A percentile compares a stretch with the other conserved stretches of the same genome.
Conservation (phyloP, 1,140 invertebrate species). For the Zaprionus lachaisei region DNA sequence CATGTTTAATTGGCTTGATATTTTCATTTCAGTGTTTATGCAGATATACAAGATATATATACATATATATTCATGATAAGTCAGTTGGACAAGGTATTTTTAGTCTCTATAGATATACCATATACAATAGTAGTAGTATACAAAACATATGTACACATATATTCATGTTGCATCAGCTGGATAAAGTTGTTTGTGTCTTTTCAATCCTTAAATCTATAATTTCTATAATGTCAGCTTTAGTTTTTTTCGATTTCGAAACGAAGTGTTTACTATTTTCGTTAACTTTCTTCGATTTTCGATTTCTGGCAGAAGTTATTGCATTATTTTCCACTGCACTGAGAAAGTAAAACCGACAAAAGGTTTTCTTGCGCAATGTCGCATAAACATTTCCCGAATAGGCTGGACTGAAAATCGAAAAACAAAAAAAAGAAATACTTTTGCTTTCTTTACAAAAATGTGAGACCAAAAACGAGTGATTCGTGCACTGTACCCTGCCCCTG, state of each 20-base stretch:
- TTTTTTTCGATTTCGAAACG: neutral
- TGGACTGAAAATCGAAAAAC: neutral
- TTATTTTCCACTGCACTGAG: conserved; percentile 3
- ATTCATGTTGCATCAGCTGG: neutral
- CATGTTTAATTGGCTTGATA: too few relatives aligned
- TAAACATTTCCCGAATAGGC: conserved; percentile 32
- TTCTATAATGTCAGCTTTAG: neutral
- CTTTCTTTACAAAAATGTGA: conserved; percentile 57
- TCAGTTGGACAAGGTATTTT: too few relatives aligned
- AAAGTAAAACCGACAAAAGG: conserved; percentile 32
- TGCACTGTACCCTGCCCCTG: conserved; percentile 1
- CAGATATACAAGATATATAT: too few relatives aligned
- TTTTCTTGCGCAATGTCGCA: conserved; percentile 45
- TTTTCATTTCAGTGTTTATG: neutral
- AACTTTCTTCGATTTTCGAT: conserved; percentile 2
- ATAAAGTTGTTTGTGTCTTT: too few relatives aligned
- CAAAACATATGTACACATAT: neutral
- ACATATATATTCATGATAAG: too few relatives aligned
- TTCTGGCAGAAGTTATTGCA: neutral
- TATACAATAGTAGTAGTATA: too few relatives aligned
- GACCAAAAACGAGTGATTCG: conserved; percentile 42
- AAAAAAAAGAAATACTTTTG: conserved; percentile 55
- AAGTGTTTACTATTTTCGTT: neutral
- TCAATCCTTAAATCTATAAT: too few relatives aligned
- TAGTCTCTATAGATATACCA: too few relatives aligned